These are phyloP conservation scores for Dryoscopus gambensis DNA, from an alignment of 2,113 vertebrate species.

Conservation along the genomic window DNA sequence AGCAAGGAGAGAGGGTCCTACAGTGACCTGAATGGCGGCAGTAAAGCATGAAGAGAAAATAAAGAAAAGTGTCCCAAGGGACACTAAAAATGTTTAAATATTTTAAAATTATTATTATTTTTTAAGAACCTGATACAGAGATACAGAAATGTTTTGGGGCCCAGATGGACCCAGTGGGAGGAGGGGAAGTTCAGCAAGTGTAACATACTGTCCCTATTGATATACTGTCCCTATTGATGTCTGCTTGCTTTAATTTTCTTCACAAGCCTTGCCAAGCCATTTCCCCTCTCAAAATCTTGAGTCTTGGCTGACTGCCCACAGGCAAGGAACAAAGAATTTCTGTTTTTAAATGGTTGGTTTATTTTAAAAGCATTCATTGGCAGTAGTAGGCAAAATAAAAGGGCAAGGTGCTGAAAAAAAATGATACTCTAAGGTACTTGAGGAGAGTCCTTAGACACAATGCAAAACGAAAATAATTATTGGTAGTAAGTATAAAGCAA, in stretches of 20 bases:
- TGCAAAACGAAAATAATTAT: neutral
- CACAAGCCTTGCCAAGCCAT: slow-evolving; percentile 26
- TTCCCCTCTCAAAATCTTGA: slow-evolving; percentile 23
- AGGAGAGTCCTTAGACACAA: neutral
- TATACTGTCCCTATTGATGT: neutral
- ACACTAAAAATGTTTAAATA: too few species aligned
- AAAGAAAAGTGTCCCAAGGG: neutral
- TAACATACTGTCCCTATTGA: neutral
- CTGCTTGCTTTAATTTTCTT: slow-evolving; percentile 15
- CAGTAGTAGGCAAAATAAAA: neutral
- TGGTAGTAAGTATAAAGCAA: neutral
- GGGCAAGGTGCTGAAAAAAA: neutral
- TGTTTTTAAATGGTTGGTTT: slow-evolving; percentile 5
- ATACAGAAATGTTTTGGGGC: neutral
- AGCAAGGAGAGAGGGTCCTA: neutral
- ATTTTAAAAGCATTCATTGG: neutral
- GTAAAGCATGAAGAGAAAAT: neutral
- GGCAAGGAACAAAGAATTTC: slow-evolving; percentile 23
- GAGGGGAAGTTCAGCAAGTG: neutral
- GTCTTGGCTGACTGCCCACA: slow-evolving; percentile 4
- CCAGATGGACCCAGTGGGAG: neutral
- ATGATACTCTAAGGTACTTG: neutral
- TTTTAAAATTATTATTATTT: neutral
- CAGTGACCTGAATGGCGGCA: neutral
- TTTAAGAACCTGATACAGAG: neutral